Percentiles rank a stretch among this genome's conserved stretches.
Evolutionary conservation across 1,140 invertebrate genomes (phyloP).

Genomic region (Drosophila takahashii): DNA sequence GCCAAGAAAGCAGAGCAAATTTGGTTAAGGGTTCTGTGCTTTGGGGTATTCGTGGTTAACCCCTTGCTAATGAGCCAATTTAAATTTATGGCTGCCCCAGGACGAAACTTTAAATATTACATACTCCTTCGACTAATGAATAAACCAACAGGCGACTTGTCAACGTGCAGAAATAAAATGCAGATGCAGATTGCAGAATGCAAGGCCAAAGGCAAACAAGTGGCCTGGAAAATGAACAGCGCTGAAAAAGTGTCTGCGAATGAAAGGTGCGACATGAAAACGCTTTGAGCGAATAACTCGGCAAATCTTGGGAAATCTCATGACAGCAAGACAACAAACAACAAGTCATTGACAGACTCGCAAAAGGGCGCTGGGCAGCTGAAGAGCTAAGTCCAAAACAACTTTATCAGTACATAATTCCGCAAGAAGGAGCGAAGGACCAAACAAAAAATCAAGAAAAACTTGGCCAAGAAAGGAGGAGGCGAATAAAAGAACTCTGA

Average conservation of each 20-base stretch:
- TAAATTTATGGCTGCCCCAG: slow-evolving; percentile 65
- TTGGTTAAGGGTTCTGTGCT: slow-evolving; percentile 38
- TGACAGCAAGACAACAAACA: slow-evolving; percentile 62
- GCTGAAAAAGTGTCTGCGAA: slow-evolving; percentile 46
- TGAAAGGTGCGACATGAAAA: slow-evolving; percentile 63
- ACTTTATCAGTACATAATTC: slow-evolving; percentile 63
- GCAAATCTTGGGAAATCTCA: slow-evolving; percentile 55
- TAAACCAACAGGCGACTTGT: slow-evolving; percentile 28
- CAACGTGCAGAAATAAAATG: slow-evolving; percentile 22
- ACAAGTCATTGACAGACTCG: slow-evolving; percentile 65
- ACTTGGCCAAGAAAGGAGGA: slow-evolving; percentile 16
- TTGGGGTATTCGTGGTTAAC: slow-evolving; percentile 72
- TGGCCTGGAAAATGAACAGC: slow-evolving; percentile 72
- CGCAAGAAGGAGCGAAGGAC: not conserved
- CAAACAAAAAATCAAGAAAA: slow-evolving; percentile 8
- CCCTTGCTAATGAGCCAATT: slow-evolving; percentile 80
- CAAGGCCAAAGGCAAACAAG: slow-evolving; percentile 42
- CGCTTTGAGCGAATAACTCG: slow-evolving; percentile 50
- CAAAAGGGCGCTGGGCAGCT: slow-evolving; percentile 8
- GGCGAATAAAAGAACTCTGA: slow-evolving; percentile 16
- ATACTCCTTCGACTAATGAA: not conserved
- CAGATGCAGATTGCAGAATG: slow-evolving; percentile 7
- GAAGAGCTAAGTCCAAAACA: slow-evolving; percentile 40
- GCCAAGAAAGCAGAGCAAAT: slow-evolving; percentile 45
- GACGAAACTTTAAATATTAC: slow-evolving; percentile 38